Evolutionary conservation across 1,140 invertebrate species (phyloP), one percentile per base, ranked within the genome.

Genomic region (Lucilia sericata): DNA sequence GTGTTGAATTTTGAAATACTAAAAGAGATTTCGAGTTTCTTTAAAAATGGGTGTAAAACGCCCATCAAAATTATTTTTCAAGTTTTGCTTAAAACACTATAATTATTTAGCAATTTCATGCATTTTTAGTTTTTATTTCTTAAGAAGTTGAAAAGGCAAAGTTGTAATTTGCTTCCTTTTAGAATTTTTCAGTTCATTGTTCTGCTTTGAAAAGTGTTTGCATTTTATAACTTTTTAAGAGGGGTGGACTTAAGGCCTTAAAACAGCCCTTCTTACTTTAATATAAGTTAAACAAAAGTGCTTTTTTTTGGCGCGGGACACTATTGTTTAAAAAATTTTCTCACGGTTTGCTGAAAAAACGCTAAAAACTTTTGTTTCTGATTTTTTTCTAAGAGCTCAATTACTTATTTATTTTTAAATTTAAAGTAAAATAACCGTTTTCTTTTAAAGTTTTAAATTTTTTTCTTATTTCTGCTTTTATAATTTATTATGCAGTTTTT

Each of bases 301-400:
- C 19, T 25, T 70, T 70, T 70, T 70, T 70, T 70, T 70, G 19
- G 65, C 65, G 65, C 65, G 65, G 65, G 65, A 21, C 19, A 21
- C 65, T 70, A 70, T 70, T 70, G 65, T 70, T 70, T 70, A 1
- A 9, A 70, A 70, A 12, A 70, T 70, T 70, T 70, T 70, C 65
- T 70, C 65, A 70, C 65, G 65, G 65, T 70, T 70, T 70, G 17
- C 21, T 21, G 9, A 21, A 70, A 65, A 70, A 4, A 70, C 19
- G 8, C 21, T 70, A 19, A 19, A 42, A 70, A 21, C 21, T 21
- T 70, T 70, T 70, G 4, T 70, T 70, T 70, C 5, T 0, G 19
- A 21, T 70, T 70, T 70, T 1, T 70, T 70, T 70, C 2, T 70
- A 17, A 5, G 5, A 21, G 4, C 10, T 42, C 5, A 42, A 42